These are phyloP conservation scores for Protomyctophum bolini DNA, from an alignment of 2,113 vertebrate genomes.

Conservation along the genomic window DNA sequence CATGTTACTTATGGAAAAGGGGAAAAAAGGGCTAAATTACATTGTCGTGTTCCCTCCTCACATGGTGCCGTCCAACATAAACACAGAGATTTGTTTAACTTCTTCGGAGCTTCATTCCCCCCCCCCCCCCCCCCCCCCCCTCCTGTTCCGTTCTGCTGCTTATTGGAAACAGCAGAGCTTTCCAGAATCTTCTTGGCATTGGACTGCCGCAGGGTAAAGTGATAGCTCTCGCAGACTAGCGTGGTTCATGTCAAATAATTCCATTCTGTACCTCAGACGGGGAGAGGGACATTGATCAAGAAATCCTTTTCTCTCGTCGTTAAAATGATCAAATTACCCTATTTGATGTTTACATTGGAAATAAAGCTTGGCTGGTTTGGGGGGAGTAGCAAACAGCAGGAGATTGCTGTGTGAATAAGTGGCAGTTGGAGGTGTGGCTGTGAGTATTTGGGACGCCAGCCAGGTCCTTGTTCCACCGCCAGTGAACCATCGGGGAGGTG, in stretches of 20 bases:
- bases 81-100: slow-evolving; percentile 30
- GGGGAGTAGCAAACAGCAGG: background rate
- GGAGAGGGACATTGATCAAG: slow-evolving; percentile 28
- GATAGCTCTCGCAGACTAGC: slow-evolving; percentile 24
- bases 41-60: slow-evolving; percentile 21
- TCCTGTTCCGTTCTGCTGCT: background rate
- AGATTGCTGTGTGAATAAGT: slow-evolving; percentile 18
- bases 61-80: slow-evolving; percentile 43
- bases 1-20: slow-evolving; percentile 33
- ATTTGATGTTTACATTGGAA: slow-evolving; percentile 40
- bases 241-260: slow-evolving; percentile 30
- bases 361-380: background rate
- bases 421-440: slow-evolving; percentile 50
- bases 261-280: slow-evolving; percentile 24
- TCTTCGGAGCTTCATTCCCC: slow-evolving; percentile 25
- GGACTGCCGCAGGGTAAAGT: slow-evolving; percentile 33
- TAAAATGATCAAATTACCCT: slow-evolving; percentile 45
- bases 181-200: slow-evolving; percentile 19
- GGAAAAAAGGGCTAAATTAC: slow-evolving; percentile 45
- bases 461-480: slow-evolving; percentile 54
- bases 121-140: too few relatives aligned
- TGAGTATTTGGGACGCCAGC: slow-evolving; percentile 50
- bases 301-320: slow-evolving; percentile 28
- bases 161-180: slow-evolving; percentile 10
- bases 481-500: slow-evolving; percentile 52